Percentiles rank a stretch among this genome's conserved stretches.
phyloP scores from a whole-genome alignment of 2,113 vertebrate species.

The Silurus glanis region DNA sequence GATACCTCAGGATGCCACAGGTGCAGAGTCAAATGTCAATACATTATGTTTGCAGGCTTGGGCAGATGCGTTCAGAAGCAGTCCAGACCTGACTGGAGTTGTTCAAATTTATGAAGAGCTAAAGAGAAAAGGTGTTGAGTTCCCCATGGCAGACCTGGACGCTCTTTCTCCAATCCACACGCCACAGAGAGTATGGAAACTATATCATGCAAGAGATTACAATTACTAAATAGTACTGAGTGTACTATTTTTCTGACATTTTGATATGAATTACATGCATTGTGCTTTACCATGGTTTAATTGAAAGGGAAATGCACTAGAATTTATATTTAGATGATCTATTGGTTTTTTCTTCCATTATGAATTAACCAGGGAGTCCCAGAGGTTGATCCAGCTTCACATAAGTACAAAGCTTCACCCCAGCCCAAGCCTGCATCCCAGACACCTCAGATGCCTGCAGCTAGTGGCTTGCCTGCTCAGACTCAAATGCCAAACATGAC shows the following conservation, averaged over 20 bases:
- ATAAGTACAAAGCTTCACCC: conserved; percentile 78
- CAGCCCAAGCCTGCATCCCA: conserved; percentile 54
- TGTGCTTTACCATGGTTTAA: not conserved
- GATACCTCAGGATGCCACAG: not conserved
- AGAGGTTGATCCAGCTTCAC: conserved; percentile 89
- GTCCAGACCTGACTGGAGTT: conserved; percentile 94
- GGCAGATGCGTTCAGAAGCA: conserved; percentile 97
- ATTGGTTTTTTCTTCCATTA: not conserved
- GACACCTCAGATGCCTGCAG: conserved; percentile 14
- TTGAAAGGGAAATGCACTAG: not conserved
- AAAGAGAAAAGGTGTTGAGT: conserved; percentile 96
- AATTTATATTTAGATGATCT: not conserved
- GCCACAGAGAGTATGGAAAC: conserved; percentile 86
- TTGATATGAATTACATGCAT: not conserved
- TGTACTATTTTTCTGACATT: not conserved
- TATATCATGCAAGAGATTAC: not conserved
- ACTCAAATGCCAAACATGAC: conserved; percentile 70
- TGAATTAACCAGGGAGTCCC: conserved; percentile 63
- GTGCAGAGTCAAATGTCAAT: not conserved
- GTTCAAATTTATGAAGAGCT: conserved; percentile 98
- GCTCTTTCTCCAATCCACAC: conserved; percentile 97
- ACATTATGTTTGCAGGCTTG: conserved; percentile 78
- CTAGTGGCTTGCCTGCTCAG: conserved; percentile 53
- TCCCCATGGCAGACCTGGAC: conserved; percentile 94
- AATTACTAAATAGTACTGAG: no score